Evolutionary conservation across 1,140 invertebrate genomes (phyloP).

Genomic region (Nasonia longicornis): DNA sequence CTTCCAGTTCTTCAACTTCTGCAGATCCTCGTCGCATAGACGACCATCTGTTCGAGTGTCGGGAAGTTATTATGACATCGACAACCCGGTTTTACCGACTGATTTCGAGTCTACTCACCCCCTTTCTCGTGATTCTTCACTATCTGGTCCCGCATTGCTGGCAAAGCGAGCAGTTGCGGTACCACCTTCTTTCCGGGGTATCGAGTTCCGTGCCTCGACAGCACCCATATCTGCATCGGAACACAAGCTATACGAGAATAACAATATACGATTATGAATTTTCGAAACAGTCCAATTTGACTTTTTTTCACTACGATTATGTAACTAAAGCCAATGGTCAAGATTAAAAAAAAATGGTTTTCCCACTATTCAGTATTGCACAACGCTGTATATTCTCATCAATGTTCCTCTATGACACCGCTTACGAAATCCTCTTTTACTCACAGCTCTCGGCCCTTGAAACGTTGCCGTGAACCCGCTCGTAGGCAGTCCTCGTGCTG

Average conservation of each 20-base stretch:
- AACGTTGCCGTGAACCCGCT: neutral
- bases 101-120: neutral
- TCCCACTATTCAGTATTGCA: neutral
- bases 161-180: conserved; percentile 50
- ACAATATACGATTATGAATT: neutral
- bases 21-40: conserved; percentile 63
- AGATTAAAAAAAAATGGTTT: neutral
- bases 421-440: neutral
- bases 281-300: conserved; percentile 9
- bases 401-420: neutral
- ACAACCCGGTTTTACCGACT: neutral
- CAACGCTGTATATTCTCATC: neutral
- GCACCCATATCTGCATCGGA: conserved; percentile 61
- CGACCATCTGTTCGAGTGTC: conserved; percentile 52
- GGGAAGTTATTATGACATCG: neutral
- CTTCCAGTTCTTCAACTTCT: conserved; percentile 61
- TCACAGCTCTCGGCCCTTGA: neutral
- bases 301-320: neutral
- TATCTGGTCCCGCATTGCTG: conserved; percentile 54
- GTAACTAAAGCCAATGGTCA: neutral
- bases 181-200: conserved; percentile 54
- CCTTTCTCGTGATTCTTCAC: conserved; percentile 49
- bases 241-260: conserved; percentile 43
- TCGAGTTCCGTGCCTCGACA: conserved; percentile 62
- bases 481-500: neutral